A percentile compares a stretch with the other conserved stretches of the same genome.
Evolutionary conservation across 2,888 invertebrate species (phyloP).

Genomic region (Tachina fera): DNA sequence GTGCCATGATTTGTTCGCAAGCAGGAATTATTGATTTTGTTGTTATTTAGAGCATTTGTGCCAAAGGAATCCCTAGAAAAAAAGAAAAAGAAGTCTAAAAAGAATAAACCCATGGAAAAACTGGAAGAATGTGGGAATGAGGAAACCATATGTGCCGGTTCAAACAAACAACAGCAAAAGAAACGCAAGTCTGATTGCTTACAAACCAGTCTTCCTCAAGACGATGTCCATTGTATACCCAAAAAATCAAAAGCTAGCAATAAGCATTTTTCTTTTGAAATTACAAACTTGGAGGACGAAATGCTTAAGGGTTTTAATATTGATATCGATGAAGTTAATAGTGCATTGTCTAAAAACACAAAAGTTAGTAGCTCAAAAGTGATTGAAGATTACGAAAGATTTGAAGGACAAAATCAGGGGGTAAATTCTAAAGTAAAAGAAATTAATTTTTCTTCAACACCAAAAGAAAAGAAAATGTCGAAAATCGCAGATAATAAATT

Average conservation of each 20-base stretch:
- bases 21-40: neutral
- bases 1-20: neutral
- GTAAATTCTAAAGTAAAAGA: neutral
- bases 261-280: constrained; percentile 18
- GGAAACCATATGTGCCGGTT: neutral
- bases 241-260: constrained; percentile 63
- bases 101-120: constrained; percentile 6
- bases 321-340: neutral
- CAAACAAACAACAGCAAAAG: constrained; percentile 8
- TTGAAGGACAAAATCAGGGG: neutral
- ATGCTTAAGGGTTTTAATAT: constrained; percentile 19
- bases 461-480: neutral
- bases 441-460: constrained; percentile 11
- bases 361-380: neutral
- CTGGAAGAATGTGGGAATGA: neutral
- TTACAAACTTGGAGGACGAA: neutral
- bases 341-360: constrained; percentile 9
- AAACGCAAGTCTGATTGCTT: constrained; percentile 65
- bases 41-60: constrained; percentile 67
- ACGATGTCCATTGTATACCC: constrained; percentile 34
- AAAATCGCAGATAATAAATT: neutral
- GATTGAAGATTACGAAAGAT: neutral
- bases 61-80: constrained; percentile 53
- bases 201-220: constrained; percentile 8
- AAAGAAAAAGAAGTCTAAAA: constrained; percentile 64